A percentile compares a stretch with the other conserved stretches of the same genome.
Conservation (phyloP, 2,113 vertebrate genomes). For the Pyrgilauda ruficollis region DNA sequence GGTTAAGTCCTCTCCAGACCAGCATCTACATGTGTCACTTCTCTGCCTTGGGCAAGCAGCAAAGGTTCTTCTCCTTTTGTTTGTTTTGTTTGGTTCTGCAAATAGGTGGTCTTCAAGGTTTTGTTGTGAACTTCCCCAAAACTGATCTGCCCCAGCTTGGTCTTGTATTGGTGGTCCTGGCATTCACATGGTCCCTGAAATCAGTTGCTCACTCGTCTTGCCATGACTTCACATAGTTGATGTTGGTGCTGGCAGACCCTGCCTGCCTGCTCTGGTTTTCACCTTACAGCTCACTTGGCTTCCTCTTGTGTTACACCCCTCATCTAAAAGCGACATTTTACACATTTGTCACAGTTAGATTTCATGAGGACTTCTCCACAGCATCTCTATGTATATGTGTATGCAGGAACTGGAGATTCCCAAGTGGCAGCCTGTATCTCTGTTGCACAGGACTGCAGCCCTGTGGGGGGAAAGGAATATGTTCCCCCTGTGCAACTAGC, state of each 20-base stretch:
- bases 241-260: background rate
- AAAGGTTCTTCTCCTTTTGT: background rate
- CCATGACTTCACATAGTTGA: rapidly evolving
- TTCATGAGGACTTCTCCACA: background rate
- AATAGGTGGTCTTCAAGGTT: background rate
- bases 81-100: background rate
- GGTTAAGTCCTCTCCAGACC: background rate
- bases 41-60: background rate
- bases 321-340: background rate
- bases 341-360: background rate
- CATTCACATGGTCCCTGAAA: background rate
- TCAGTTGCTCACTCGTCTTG: background rate
- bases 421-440: background rate
- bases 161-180: background rate
- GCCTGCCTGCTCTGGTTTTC: background rate
- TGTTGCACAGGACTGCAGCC: background rate
- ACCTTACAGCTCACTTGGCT: background rate
- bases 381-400: background rate
- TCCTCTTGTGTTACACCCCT: background rate
- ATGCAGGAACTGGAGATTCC: background rate
- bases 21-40: background rate
- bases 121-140: background rate
- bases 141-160: background rate
- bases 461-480: rapidly evolving
- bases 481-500: background rate